phyloP scores from a whole-genome alignment of 2,113 vertebrate species.

The Tyto alba region DNA sequence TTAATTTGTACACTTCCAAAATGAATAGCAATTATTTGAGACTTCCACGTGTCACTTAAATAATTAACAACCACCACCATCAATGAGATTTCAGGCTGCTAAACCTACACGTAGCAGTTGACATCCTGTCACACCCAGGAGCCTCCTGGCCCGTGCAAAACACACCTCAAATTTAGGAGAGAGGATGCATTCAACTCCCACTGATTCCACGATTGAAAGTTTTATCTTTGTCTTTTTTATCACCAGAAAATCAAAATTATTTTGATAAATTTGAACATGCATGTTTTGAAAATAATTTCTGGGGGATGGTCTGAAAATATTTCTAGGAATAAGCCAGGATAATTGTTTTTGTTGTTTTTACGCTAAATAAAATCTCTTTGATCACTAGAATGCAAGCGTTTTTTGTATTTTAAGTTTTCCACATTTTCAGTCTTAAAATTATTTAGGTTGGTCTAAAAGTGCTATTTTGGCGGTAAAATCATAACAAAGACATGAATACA shows the following conservation, averaged over 20 bases:
- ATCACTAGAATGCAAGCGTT: neutral
- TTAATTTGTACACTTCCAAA: neutral
- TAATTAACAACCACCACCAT: neutral
- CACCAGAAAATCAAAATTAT: neutral
- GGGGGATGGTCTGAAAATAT: neutral
- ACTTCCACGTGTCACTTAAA: neutral
- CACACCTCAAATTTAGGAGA: neutral
- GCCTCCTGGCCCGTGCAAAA: neutral
- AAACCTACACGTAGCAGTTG: neutral
- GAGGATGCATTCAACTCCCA: neutral
- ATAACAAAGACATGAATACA: neutral
- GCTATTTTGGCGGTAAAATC: neutral
- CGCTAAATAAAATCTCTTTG: neutral
- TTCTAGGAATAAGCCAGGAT: neutral
- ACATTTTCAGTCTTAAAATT: neutral
- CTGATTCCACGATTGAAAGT: neutral
- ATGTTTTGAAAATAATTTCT: neutral
- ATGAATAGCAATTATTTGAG: neutral
- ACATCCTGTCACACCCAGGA: neutral
- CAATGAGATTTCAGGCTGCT: neutral
- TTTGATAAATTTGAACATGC: neutral
- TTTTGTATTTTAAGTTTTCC: neutral
- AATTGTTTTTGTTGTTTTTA: neutral
- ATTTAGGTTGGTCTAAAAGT: neutral
- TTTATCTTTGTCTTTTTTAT: neutral